phyloP scores from a whole-genome alignment of 1,140 invertebrate species.

The Drosophila ananassae region DNA sequence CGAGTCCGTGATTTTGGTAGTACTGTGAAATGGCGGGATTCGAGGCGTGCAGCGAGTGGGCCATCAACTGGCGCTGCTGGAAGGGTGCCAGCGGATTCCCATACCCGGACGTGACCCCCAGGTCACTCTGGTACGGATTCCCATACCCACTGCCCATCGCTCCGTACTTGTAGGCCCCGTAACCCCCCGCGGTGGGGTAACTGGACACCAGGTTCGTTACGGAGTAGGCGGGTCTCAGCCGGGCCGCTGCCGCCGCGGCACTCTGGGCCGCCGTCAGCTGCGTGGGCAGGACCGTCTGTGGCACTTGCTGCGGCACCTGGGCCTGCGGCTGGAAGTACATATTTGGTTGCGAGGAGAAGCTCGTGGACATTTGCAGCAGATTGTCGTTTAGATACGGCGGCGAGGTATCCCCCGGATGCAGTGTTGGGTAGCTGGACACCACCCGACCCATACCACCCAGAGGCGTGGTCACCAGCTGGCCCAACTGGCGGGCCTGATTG shows the following conservation, averaged over 20 bases:
- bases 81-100: slow-evolving; percentile 37
- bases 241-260: slow-evolving; percentile 67
- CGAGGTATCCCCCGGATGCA: slow-evolving; percentile 76
- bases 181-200: slow-evolving; percentile 38
- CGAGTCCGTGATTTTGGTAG: slow-evolving; percentile 62
- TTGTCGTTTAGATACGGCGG: slow-evolving; percentile 82
- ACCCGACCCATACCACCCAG: slow-evolving; percentile 60
- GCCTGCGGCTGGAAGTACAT: slow-evolving; percentile 78
- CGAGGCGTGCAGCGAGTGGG: slow-evolving; percentile 80
- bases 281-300: slow-evolving; percentile 50
- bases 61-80: slow-evolving; percentile 78
- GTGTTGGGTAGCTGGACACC: slow-evolving; percentile 79
- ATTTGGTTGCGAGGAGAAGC: slow-evolving; percentile 83
- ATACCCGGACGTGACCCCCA: slow-evolving; percentile 29
- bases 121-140: slow-evolving; percentile 67
- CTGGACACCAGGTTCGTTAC: slow-evolving; percentile 71
- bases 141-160: slow-evolving; percentile 48
- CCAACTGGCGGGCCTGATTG: slow-evolving; percentile 75
- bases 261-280: slow-evolving; percentile 65
- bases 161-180: slow-evolving; percentile 64
- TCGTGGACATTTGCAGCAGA: slow-evolving; percentile 81
- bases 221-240: slow-evolving; percentile 76
- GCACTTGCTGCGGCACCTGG: slow-evolving; percentile 29
- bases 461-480: slow-evolving; percentile 56
- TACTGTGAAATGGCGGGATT: slow-evolving; percentile 83